Base-by-base conservation (phyloP, 2,888 invertebrate genomes). In the Drosophila quasianomalipes region DNA sequence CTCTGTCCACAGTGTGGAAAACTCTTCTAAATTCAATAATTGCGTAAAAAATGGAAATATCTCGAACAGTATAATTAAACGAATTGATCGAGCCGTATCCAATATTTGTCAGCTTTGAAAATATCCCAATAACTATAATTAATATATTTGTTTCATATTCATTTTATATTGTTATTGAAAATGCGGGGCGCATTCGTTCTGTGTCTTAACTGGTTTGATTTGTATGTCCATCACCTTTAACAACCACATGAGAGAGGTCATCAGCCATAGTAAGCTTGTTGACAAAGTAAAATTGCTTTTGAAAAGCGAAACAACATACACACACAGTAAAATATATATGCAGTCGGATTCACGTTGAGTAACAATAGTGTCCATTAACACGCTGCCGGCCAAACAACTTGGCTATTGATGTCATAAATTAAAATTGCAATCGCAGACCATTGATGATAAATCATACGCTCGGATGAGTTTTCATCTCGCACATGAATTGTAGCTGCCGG, bases 371-470 rank as follows among this genome's bases (percentile, higher is more conserved):
- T 82, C 81, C 82, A 82, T 83, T 83, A 82, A 83, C 82, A 82
- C 79, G 79, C 82, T 82, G 82, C 58, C 74, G 79, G 76, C 74
- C 74, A 82, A 79, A 76, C 79, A 76, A 82, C 79, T 83, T 83
- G 69, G 83, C 79, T 79, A 79, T 82, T 82, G 83, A 82, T 85
- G 82, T 79, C 83, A 85, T 83, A 83, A 83, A 83, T 85, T 84
- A 85, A 83, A 85, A 83, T 83, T 83, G 85, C 85, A 85, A 85
- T 83, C 82, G 82, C 76, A 82, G 85, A 83, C 82, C 75, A 84
- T 85, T 83, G 83, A 83, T 85, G 85, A 83, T 83, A 83, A 83
- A 85, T 83, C 85, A 83, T 73, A 82, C 82, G 79, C 85, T 84
- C 76, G 82, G 79, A 79, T 83, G 85, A 84, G 76, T 85, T 85